Evolutionary conservation across 2,113 vertebrate species (phyloP).

Genomic region (Okapia johnstoni): DNA sequence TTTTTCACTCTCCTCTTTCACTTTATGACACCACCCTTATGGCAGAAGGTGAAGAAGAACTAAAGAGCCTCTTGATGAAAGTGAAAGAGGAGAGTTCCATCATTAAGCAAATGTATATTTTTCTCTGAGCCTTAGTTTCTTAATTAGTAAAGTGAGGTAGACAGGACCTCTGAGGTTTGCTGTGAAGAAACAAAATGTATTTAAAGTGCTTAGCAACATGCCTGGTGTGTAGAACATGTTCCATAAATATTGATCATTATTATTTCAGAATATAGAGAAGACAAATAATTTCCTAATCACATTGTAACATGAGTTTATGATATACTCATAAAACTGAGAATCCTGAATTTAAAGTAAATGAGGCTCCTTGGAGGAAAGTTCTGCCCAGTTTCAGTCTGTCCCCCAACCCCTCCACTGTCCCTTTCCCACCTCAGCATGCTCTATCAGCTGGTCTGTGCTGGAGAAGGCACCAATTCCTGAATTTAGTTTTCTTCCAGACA

Average conservation of each 20-base stretch:
- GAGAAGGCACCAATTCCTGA: neutral
- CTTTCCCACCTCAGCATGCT: neutral
- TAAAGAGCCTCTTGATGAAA: too few relatives aligned
- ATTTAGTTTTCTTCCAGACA: neutral
- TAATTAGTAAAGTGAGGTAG: neutral
- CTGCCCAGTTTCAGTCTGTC: neutral
- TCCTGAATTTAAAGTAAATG: neutral
- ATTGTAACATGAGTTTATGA: neutral
- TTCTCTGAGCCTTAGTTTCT: neutral
- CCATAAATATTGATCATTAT: neutral
- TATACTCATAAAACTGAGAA: neutral
- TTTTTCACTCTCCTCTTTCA: too few relatives aligned
- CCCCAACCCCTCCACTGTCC: fast-evolving
- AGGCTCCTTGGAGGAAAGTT: neutral
- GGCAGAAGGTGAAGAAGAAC: too few relatives aligned
- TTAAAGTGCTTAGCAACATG: neutral
- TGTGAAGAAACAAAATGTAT: neutral
- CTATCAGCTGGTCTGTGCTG: neutral
- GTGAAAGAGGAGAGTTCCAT: neutral
- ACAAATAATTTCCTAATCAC: neutral
- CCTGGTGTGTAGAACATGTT: neutral
- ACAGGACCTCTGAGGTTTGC: neutral
- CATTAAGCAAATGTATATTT: neutral
- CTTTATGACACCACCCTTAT: too few relatives aligned
- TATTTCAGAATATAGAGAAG: neutral